Base-by-base conservation (phyloP, 2,797 vertebrate genomes). In the Sebastes taczanowskii region DNA sequence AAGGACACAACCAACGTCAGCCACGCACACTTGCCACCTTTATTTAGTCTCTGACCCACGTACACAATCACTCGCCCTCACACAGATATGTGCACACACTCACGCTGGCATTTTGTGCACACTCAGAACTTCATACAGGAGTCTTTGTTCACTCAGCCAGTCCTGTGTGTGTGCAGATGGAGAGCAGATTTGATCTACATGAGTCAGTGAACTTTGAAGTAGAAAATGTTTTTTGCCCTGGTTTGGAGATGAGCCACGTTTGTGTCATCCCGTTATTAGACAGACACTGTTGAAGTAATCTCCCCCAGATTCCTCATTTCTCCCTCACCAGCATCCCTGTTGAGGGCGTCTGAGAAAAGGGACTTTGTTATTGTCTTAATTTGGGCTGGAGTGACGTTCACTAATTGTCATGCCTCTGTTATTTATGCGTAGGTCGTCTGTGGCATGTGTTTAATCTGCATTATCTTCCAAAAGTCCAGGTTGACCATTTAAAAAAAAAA, bases 191-290 rank as follows among this genome's bases (percentile, higher is more conserved):
- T 82, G 81, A 88, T 75, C 59, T 60, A 60, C 74, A 52, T 76
- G 86, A 90, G 79, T 88, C 89, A n/a, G 74, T 82, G 72, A 78
- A 89, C 88, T 92, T 92, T 89, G 83, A 91, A 79, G 85, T 86
- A 67, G 81, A 86, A 87, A 87, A 88, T 85, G 32, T 10, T 84
- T 91, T 91, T 92, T 87, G 35, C 42, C 67, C 68, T n/a, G 38
- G 60, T 78, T 82, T 89, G 85, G 86, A 88, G 70, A 88, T 53
- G 83, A 89, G 89, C 86, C 84, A 84, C 7, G 1, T 18, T 83
- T 38, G 49, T 85, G 88, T 91, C 86, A 82, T 88, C 73, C 49
- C 2, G 2, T 84, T 83, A 78, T 78, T 80, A 91, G 83, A 86
- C 83, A 78, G 65, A 80, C 73, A 25, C 35, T 53, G 69, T 58